Conservation (phyloP, 2,888 invertebrate species). For the Drosophila kanekoi region DNA sequence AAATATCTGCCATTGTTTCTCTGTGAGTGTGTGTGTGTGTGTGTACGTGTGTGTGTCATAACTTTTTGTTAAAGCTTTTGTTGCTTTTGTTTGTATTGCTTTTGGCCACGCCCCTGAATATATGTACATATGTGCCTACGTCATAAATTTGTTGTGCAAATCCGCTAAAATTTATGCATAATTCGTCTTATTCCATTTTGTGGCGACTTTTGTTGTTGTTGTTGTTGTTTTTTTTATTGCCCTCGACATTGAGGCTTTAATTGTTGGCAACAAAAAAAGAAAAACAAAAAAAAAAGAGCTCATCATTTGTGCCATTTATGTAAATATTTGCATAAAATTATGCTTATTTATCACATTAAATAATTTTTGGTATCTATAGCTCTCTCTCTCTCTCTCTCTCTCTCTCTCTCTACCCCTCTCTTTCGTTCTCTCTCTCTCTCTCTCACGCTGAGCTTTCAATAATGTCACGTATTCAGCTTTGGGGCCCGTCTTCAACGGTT, state of each 20-base stretch:
- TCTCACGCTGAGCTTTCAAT: slow-evolving; percentile 27
- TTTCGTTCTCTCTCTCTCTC: slow-evolving; percentile 4
- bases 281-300: slow-evolving; percentile 9
- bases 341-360: slow-evolving; percentile 59
- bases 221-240: slow-evolving; percentile 21
- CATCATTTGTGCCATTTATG: slow-evolving; percentile 47
- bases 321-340: slow-evolving; percentile 57
- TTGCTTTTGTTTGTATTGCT: slow-evolving; percentile 10
- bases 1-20: slow-evolving; percentile 22
- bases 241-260: slow-evolving; percentile 68
- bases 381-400: background rate
- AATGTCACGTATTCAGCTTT: slow-evolving; percentile 57
- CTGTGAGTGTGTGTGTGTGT: slow-evolving; percentile 16
- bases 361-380: slow-evolving; percentile 28
- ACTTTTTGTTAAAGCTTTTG: slow-evolving; percentile 13
- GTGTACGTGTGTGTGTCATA: slow-evolving; percentile 24
- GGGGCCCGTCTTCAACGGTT: slow-evolving; percentile 36
- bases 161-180: slow-evolving; percentile 68
- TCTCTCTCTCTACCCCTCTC: background rate
- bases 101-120: slow-evolving; percentile 38
- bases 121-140: slow-evolving; percentile 11
- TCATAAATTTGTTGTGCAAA: slow-evolving; percentile 62
- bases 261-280: slow-evolving; percentile 51
- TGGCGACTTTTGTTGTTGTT: slow-evolving; percentile 20
- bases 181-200: slow-evolving; percentile 57